These are phyloP conservation scores for Calliopum simillimum DNA, from an alignment of 2,888 invertebrate species.

Conservation along the genomic window DNA sequence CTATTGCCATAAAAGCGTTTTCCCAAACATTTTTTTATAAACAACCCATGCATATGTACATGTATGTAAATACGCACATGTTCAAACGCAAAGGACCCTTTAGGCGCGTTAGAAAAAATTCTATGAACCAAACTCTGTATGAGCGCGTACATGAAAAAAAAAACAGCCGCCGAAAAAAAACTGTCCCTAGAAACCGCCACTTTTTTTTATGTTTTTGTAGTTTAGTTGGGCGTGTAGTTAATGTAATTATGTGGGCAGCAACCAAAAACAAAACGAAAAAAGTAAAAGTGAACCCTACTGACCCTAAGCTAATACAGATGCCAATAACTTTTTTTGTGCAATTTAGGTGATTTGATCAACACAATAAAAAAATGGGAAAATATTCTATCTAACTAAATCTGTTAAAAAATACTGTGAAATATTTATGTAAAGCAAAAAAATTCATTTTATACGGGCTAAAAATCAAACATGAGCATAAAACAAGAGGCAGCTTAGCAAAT, in stretches of 20 bases:
- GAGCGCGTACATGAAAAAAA: neutral
- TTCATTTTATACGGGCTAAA: neutral
- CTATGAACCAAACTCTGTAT: constrained; percentile 30
- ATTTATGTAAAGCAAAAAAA: neutral
- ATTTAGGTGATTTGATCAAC: neutral
- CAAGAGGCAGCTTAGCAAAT: neutral
- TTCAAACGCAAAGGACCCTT: constrained; percentile 4
- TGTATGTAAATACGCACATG: neutral
- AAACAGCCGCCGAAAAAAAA: too few relatives aligned
- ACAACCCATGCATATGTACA: neutral
- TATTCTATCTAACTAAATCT: neutral
- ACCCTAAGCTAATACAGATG: neutral
- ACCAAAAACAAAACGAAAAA: constrained; percentile 7
- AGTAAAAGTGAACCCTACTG: neutral
- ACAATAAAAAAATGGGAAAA: too few relatives aligned
- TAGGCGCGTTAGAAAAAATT: constrained; percentile 26
- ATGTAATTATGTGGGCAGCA: constrained; percentile 21
- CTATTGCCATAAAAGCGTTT: too few relatives aligned
- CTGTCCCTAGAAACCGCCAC: too few relatives aligned
- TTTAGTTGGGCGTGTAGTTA: neutral
- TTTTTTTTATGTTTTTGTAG: too few relatives aligned
- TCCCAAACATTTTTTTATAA: too few relatives aligned
- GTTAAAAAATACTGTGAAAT: neutral
- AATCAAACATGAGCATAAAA: neutral
- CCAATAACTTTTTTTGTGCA: constrained; percentile 1